These are phyloP conservation scores for Thaumetopoea pityocampa DNA, from an alignment of 1,140 invertebrate genomes.

Conservation along the genomic window DNA sequence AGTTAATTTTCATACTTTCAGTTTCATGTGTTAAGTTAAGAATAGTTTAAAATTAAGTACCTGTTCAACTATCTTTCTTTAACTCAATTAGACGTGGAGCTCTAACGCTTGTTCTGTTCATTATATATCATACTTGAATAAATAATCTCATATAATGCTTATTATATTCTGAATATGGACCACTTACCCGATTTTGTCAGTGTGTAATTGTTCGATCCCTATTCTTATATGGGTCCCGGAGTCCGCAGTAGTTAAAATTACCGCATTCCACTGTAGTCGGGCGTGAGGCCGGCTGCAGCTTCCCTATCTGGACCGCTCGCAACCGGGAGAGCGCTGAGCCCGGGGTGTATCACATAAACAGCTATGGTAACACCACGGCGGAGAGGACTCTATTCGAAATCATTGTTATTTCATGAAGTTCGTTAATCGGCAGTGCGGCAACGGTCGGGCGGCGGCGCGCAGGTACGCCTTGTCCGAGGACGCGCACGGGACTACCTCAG, in stretches of 20 bases:
- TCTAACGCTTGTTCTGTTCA: too few relatives aligned
- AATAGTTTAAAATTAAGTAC: too few relatives aligned
- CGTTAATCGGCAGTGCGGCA: constrained; percentile 35
- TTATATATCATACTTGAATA: too few relatives aligned
- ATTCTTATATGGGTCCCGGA: constrained; percentile 56
- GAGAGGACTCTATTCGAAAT: constrained; percentile 27
- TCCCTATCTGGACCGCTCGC: constrained; percentile 68
- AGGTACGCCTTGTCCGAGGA: constrained; percentile 32
- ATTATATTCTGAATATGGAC: constrained; percentile 7
- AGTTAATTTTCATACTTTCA: too few relatives aligned
- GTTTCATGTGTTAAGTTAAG: too few relatives aligned
- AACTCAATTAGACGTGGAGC: too few relatives aligned
- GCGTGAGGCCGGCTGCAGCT: constrained; percentile 64
- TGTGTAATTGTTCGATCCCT: constrained; percentile 46
- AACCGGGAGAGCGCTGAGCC: constrained; percentile 25
- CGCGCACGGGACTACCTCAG: constrained; percentile 52
- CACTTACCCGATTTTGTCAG: constrained; percentile 42
- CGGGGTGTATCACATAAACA: constrained; percentile 60
- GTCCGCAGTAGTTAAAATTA: constrained; percentile 73
- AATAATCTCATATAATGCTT: too few relatives aligned
- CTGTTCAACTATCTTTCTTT: too few relatives aligned
- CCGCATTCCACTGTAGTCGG: constrained; percentile 70
- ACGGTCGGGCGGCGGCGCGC: constrained; percentile 21
- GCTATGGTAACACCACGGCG: constrained; percentile 41
- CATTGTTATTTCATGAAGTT: constrained; percentile 51